These are phyloP conservation scores for Protophormia terraenovae DNA, from an alignment of 2,888 invertebrate species.

Conservation along the genomic window DNA sequence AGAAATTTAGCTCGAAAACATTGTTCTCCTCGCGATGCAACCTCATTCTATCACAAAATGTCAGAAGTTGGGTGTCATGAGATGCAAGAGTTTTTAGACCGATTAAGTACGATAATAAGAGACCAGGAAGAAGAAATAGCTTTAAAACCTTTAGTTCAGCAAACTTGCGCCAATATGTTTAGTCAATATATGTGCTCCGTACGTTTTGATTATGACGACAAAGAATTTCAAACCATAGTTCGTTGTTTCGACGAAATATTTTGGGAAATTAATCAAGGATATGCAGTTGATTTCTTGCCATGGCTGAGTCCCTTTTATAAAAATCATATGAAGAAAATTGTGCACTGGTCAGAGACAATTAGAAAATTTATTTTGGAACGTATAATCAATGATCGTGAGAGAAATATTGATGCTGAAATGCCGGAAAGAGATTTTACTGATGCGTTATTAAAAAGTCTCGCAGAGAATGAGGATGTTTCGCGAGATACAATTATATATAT, in stretches of 20 bases:
- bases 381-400: conserved; percentile 84
- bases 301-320: conserved; percentile 89
- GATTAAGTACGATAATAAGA: conserved; percentile 81
- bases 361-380: conserved; percentile 88
- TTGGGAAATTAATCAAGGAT: conserved; percentile 95
- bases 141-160: conserved; percentile 87
- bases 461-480: conserved; percentile 85
- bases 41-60: conserved; percentile 87
- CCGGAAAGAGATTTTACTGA: conserved; percentile 90
- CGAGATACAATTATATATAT: conserved; percentile 91
- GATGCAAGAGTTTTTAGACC: conserved; percentile 84
- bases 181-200: conserved; percentile 93
- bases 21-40: conserved; percentile 90
- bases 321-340: conserved; percentile 86
- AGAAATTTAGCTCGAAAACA: conserved; percentile 90
- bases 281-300: conserved; percentile 92
- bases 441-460: conserved; percentile 87
- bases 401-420: conserved; percentile 82
- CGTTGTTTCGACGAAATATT: conserved; percentile 92
- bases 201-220: conserved; percentile 87
- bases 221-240: conserved; percentile 86
- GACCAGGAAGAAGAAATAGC: conserved; percentile 81
- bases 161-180: conserved; percentile 92
- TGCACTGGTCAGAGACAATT: conserved; percentile 87
- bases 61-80: conserved; percentile 88